Evolutionary conservation across 2,888 invertebrate species (phyloP).

Genomic region (Mythimna impura): DNA sequence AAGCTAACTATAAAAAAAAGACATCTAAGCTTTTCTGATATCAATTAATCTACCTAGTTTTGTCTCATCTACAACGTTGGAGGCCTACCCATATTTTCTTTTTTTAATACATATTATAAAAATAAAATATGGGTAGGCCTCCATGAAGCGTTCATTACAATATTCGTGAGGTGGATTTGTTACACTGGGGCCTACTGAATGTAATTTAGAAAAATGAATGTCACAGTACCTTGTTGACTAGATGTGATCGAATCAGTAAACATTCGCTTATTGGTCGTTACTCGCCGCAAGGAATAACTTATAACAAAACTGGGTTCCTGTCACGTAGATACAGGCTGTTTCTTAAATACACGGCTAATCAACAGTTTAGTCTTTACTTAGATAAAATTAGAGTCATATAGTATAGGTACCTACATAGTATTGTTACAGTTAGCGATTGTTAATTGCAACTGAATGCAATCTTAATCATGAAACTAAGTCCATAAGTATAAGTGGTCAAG

Average conservation of each 20-base stretch:
- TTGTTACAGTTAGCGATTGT: no score
- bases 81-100: no score
- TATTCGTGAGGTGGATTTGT: not conserved
- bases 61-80: not conserved
- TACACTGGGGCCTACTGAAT: not conserved
- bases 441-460: no score
- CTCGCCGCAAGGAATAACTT: constrained; percentile 74
- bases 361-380: no score
- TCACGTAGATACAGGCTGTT: constrained; percentile 69
- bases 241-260: constrained; percentile 71
- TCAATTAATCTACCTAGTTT: not conserved
- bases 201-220: constrained; percentile 2
- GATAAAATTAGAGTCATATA: no score
- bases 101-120: no score
- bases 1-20: no score
- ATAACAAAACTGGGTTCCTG: constrained; percentile 77
- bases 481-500: no score
- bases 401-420: no score
- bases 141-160: not conserved
- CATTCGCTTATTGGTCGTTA: constrained; percentile 71
- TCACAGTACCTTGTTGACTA: constrained; percentile 73
- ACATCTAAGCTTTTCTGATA: not conserved
- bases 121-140: no score
- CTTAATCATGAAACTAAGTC: no score
- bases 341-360: constrained; percentile 4